These are phyloP conservation scores for Eurytoma californica DNA, from an alignment of 2,888 invertebrate genomes.

Conservation along the genomic window DNA sequence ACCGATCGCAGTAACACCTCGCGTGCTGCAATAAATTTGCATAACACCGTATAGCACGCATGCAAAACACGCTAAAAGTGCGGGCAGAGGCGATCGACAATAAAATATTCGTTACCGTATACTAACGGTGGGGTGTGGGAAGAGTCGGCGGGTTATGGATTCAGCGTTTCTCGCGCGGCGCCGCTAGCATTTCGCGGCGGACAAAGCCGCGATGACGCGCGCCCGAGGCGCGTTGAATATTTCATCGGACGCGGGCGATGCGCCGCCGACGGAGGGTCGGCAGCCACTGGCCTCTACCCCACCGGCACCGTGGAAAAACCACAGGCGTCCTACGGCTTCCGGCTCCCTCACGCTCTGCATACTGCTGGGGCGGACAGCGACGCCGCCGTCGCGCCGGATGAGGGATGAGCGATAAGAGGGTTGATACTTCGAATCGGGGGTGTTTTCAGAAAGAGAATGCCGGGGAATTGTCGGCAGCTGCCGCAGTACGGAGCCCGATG, in stretches of 20 bases:
- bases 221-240: conserved; percentile 70
- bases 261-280: conserved; percentile 19
- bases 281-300: conserved; percentile 1
- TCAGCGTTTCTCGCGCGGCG: conserved; percentile 9
- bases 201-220: conserved; percentile 68
- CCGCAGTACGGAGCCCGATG: no score
- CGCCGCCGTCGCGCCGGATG: no score
- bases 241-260: conserved; percentile 67
- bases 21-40: conserved; percentile 11
- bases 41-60: conserved; percentile 7
- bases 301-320: conserved; percentile 35
- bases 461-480: no score
- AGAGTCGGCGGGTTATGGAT: conserved; percentile 20
- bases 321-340: conserved; percentile 16
- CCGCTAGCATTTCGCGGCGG: conserved; percentile 11
- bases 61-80: not conserved
- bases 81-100: conserved; percentile 15
- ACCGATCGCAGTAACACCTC: not conserved
- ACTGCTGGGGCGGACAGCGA: not conserved
- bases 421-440: no score
- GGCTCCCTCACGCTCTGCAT: not conserved
- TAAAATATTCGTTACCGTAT: conserved; percentile 32
- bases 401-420: no score
- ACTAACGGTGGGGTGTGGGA: not conserved
- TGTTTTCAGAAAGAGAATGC: no score